Evolutionary conservation across 2,113 vertebrate genomes (phyloP), one percentile per base, ranked within the genome.

Genomic region (Hipposideros armiger): DNA sequence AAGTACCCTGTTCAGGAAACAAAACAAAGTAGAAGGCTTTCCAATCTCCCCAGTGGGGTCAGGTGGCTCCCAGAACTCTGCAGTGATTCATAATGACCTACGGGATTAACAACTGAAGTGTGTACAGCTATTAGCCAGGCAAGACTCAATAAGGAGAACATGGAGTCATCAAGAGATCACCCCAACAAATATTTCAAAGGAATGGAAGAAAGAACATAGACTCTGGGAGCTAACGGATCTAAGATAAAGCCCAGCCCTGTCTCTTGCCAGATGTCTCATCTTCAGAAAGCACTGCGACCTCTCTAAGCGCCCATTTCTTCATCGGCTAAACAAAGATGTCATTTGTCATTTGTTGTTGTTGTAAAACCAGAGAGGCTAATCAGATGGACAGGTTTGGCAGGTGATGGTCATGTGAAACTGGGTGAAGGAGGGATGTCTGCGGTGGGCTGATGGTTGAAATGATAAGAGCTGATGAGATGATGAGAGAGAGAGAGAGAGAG

Each of bases 31-130:
- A 91, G 19, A 73, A 45, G 66, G 10, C 47, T 42, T 52, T 67
- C 14, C 4, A 5, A 19, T 5, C 19, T 2, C 13, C 20, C 50
- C 6, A 32, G 2, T 15, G 5, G n/a, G 6, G 14, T 28, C 11
- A 20, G 32, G n/a, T 24, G 17, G 24, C 26, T 40, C 7, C 30
- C 40, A 50, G 9, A 13, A 16, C 28, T 64, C 50, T 20, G 36
- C 20, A 8, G 2, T 60, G 30, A 91, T 78, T 76, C 32, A 30
- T 30, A 47, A 11, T 40, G 72, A 88, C 40, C 60, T 72, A 14
- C 9, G 19, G 7, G 50, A 80, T n/a, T 62, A 73, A 76, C 22
- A 45, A 14, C 15, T 11, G 4, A 62, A 42, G 50, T 32, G 5
- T 62, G 32, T 5, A 91, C 52, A 26, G 13, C 52, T 85, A 64